phyloP scores from a whole-genome alignment of 2,113 vertebrate genomes.

The Tiliqua scincoides region DNA sequence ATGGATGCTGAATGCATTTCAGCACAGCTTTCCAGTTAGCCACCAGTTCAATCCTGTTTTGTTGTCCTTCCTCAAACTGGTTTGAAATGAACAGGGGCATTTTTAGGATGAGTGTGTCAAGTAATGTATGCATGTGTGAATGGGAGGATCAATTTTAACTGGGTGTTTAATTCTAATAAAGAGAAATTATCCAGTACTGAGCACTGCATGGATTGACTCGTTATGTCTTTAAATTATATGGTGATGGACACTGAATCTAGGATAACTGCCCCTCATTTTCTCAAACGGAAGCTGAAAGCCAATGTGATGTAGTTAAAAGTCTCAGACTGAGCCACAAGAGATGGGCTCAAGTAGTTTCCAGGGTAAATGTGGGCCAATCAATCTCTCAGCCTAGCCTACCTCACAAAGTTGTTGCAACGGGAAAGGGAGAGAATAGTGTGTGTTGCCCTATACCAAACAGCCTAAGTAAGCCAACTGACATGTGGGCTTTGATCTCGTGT shows the following conservation, averaged over 20 bases:
- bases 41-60: neutral
- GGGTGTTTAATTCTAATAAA: neutral
- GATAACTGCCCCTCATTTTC: neutral
- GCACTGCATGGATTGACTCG: neutral
- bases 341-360: too few relatives aligned
- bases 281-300: too few relatives aligned
- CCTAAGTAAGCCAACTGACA: too few relatives aligned
- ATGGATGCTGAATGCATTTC: neutral
- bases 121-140: neutral
- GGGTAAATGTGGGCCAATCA: too few relatives aligned
- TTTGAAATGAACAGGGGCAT: neutral
- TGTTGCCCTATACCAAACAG: too few relatives aligned
- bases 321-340: too few relatives aligned
- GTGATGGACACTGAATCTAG: neutral
- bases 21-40: rapidly evolving
- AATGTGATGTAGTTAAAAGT: too few relatives aligned
- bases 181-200: neutral
- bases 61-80: too few relatives aligned
- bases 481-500: too few relatives aligned
- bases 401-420: too few relatives aligned
- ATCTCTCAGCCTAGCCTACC: too few relatives aligned
- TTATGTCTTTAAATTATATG: neutral
- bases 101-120: neutral
- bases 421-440: too few relatives aligned
- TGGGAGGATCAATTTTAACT: neutral